Percentiles rank a stretch among this genome's conserved stretches.
These are phyloP conservation scores for Odontamblyopus lacepedii DNA, from an alignment of 2,797 vertebrate genomes.

Conservation along the genomic window DNA sequence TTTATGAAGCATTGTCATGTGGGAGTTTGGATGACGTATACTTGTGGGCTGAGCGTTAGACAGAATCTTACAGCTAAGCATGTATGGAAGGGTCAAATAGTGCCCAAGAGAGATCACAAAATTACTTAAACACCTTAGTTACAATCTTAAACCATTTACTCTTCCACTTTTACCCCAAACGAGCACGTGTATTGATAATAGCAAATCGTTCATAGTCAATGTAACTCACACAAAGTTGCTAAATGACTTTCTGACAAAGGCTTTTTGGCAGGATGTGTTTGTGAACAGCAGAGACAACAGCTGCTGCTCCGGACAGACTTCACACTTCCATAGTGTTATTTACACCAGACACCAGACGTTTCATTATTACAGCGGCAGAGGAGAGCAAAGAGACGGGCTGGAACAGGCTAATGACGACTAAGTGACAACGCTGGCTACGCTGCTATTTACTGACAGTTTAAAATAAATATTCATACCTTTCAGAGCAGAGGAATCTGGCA, in stretches of 20 bases:
- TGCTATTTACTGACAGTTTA: not conserved
- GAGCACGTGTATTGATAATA: too few relatives aligned
- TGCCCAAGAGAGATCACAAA: too few relatives aligned
- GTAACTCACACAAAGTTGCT: not conserved
- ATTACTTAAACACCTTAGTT: too few relatives aligned
- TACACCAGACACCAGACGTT: conserved; percentile 21
- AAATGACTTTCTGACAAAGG: conserved; percentile 13
- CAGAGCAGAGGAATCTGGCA: too few relatives aligned
- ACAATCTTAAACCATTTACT: too few relatives aligned
- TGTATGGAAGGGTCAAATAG: too few relatives aligned
- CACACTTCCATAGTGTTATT: conserved; percentile 38
- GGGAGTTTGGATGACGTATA: too few relatives aligned
- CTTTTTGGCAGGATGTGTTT: conserved; percentile 7
- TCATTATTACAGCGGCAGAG: conserved; percentile 15
- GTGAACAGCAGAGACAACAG: conserved; percentile 24
- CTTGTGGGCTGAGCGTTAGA: too few relatives aligned
- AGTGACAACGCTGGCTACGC: not conserved
- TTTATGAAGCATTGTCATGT: too few relatives aligned
- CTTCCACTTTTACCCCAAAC: too few relatives aligned
- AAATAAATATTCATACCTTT: too few relatives aligned
- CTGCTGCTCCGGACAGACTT: conserved; percentile 45
- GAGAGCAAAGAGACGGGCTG: conserved; percentile 16
- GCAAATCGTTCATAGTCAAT: not conserved
- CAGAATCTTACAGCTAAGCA: too few relatives aligned
- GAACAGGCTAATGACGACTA: not conserved